Percentiles rank a stretch among this genome's conserved stretches.
phyloP scores from a whole-genome alignment of 1,140 invertebrate species.

The Drosophila ficusphila region DNA sequence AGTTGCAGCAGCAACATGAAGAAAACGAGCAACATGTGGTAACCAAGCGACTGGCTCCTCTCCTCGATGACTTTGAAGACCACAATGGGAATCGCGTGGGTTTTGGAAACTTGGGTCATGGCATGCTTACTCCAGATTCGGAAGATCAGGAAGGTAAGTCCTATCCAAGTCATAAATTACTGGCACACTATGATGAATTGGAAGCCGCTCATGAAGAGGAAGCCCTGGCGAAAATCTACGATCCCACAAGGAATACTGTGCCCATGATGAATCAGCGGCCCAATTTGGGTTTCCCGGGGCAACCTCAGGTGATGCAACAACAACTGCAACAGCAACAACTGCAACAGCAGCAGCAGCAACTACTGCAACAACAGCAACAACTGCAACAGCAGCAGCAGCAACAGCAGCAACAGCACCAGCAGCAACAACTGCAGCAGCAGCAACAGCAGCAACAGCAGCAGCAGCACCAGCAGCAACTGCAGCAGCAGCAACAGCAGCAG shows the following conservation, averaged over 20 bases:
- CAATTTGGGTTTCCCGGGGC: not conserved
- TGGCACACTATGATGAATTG: constrained; percentile 1
- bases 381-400: not conserved
- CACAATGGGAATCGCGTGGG: constrained; percentile 61
- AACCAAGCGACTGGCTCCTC: not conserved
- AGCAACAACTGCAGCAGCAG: constrained; percentile 1
- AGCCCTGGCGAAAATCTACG: constrained; percentile 2
- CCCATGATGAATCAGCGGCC: constrained; percentile 49
- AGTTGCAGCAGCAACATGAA: not conserved
- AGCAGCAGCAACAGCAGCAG: not conserved
- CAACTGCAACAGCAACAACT: not conserved
- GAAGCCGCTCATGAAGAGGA: not conserved
- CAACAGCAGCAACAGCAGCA: not conserved
- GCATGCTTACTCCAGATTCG: constrained; percentile 12
- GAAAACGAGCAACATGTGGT: not conserved
- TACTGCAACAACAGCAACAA: too few species aligned
- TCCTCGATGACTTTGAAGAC: constrained; percentile 55
- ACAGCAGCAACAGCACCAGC: not conserved
- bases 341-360: constrained; percentile 7
- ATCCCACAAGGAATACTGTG: constrained; percentile 34
- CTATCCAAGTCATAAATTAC: constrained; percentile 11
- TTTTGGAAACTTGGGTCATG: constrained; percentile 48
- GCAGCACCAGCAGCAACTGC: constrained; percentile 7
- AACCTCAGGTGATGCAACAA: not conserved
- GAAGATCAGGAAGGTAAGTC: not conserved